A percentile compares a stretch with the other conserved stretches of the same genome.
phyloP scores from a whole-genome alignment of 2,888 invertebrate species.

The Agrochola macilenta region DNA sequence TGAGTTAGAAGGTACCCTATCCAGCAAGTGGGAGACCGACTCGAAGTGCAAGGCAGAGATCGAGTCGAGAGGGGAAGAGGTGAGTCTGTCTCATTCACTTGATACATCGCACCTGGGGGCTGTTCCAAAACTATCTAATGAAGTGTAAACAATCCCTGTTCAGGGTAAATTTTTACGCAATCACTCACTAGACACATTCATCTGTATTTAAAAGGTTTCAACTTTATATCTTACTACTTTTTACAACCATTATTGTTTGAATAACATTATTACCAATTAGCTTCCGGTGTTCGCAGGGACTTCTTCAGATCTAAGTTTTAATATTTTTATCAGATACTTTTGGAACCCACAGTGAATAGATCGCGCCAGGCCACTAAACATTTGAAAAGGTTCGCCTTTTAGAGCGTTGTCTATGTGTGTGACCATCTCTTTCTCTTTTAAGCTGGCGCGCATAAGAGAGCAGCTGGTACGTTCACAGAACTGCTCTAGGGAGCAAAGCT shows the following conservation, averaged over 20 bases:
- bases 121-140: not conserved
- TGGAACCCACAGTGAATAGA: not conserved
- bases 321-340: not conserved
- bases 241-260: not conserved
- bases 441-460: slow-evolving; percentile 71
- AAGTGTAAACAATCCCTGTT: not conserved
- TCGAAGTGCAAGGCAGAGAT: slow-evolving; percentile 66
- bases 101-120: not conserved
- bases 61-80: slow-evolving; percentile 75
- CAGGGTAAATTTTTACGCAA: not conserved
- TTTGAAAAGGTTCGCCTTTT: not conserved
- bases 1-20: slow-evolving; percentile 71
- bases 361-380: not conserved
- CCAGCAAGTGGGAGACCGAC: slow-evolving; percentile 67
- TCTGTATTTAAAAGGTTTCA: not conserved
- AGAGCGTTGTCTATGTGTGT: not conserved
- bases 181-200: not conserved
- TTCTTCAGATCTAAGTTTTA: not conserved
- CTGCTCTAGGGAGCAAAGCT: slow-evolving; percentile 57
- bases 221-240: not conserved
- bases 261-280: not conserved
- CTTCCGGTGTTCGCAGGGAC: too few species aligned
- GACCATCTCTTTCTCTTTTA: slow-evolving; percentile 35
- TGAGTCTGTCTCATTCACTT: slow-evolving; percentile 48
- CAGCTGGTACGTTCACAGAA: slow-evolving; percentile 69